Conservation (phyloP, 2,113 vertebrate genomes). For the Pseudorectes ferrugineus region DNA sequence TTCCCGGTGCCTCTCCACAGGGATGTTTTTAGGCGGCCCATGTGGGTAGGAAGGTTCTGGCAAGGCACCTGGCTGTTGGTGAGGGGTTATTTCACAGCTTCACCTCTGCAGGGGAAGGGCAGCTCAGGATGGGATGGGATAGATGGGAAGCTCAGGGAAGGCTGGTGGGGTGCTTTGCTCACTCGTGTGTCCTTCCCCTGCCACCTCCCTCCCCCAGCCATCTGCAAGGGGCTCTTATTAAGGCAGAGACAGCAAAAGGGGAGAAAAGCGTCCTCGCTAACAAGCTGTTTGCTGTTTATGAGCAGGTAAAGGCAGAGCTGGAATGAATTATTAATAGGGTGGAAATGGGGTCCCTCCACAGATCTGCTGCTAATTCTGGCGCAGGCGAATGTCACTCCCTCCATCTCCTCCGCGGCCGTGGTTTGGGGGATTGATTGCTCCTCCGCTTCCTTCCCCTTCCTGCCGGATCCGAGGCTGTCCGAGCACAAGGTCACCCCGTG, state of each 20-base stretch:
- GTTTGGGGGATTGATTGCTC: conserved; percentile 53
- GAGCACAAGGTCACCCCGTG: conserved; percentile 59
- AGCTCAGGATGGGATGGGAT: not conserved
- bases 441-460: conserved; percentile 1
- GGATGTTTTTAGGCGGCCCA: not conserved
- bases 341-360: conserved; percentile 73
- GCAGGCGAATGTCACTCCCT: conserved; percentile 28
- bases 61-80: accelerated
- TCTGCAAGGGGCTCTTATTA: not conserved
- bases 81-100: not conserved
- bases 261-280: conserved; percentile 56
- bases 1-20: not conserved
- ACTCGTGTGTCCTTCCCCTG: not conserved
- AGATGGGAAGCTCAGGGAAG: not conserved
- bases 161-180: not conserved
- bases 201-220: not conserved
- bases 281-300: conserved; percentile 79
- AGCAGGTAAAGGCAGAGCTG: conserved; percentile 77
- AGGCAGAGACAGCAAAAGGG: conserved; percentile 17
- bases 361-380: conserved; percentile 66
- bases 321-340: conserved; percentile 81
- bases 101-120: not conserved
- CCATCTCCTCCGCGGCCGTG: not conserved
- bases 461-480: not conserved
- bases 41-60: not conserved